Base-by-base conservation (phyloP, 2,113 vertebrate genomes). In the Hucho hucho region DNA sequence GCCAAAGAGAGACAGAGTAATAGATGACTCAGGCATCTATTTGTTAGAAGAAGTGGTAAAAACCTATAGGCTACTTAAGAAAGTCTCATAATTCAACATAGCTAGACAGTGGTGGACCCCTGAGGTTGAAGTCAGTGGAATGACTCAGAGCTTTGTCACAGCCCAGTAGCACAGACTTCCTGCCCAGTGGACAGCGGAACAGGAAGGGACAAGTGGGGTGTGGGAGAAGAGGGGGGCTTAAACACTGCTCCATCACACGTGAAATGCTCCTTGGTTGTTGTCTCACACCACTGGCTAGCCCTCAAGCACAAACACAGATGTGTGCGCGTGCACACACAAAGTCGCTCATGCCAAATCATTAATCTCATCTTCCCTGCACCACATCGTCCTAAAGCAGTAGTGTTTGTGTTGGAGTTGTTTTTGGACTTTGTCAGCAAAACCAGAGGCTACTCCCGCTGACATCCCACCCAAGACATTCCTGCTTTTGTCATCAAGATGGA, bases 191-290 rank as follows among this genome's bases (percentile, higher is more conserved):
- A 90, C 88, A 90, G 76, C 86, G 70, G 84, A 82, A 87, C 37
- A 43, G 37, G 7, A 43, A 43, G 37, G 85, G 90, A 89, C 88
- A 92, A 91, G 86, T 87, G 87, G 89, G 78, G 78, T 12, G 70
- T 67, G 82, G 81, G 79, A 43, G 86, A 84, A 84, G 80, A 80
- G 81, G 73, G 64, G 67, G 68, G 72, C 74, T 61, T 61, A 61
- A n/a, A 61, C 58, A n/a, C 58, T 7, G n/a, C n/a, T 14, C 14
- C 18, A 61, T 61, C 20, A 61, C 58, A 71, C 49, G 12, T 28
- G 20, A 64, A 65, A 64, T 61, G 72, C 29, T 7, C 7, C 29
- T 9, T 72, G 66, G 69, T 66, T 46, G 47, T 79, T 32, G 75
- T 77, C 20, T 28, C 14, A 76, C 69, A 70, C 53, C 58, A 61